Percentiles rank a stretch among this genome's conserved stretches.
Conservation (phyloP, 2,797 vertebrate species). For the Myotis planiceps region DNA sequence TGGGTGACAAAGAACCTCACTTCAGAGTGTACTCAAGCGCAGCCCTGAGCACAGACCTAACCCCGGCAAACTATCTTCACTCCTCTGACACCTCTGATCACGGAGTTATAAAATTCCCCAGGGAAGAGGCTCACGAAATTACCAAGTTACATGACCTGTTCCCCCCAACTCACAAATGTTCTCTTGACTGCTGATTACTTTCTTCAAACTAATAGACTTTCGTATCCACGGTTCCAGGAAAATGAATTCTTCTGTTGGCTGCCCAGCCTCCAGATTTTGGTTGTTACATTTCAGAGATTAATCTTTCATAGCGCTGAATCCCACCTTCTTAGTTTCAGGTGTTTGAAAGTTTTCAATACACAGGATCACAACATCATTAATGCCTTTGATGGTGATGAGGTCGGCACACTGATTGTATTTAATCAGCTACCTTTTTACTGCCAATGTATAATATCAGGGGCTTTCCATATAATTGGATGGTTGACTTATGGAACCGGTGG, state of each 20-base stretch:
- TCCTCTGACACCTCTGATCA: neutral
- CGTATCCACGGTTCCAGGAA: slow-evolving; percentile 14
- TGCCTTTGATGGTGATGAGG: neutral
- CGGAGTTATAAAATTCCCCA: slow-evolving; percentile 19
- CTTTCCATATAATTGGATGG: neutral
- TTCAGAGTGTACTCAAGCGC: neutral
- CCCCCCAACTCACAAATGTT: too few relatives aligned
- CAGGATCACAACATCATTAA: neutral
- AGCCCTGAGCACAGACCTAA: neutral
- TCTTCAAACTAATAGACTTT: slow-evolving; percentile 42
- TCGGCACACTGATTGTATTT: neutral
- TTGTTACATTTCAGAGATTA: neutral
- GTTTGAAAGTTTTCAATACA: neutral
- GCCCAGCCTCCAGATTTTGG: neutral
- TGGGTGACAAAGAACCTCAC: neutral
- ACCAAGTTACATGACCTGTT: slow-evolving; percentile 35
- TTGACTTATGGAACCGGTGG: neutral
- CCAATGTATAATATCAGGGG: neutral
- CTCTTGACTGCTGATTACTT: slow-evolving; percentile 26
- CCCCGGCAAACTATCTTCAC: neutral
- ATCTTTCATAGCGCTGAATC: neutral
- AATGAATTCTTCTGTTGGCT: neutral
- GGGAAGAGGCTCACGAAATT: slow-evolving; percentile 52
- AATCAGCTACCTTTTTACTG: neutral
- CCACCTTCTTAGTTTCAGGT: neutral